Evolutionary conservation across 1,140 invertebrate genomes (phyloP), one percentile per base, ranked within the genome.

Genomic region (Magallana angulata): DNA sequence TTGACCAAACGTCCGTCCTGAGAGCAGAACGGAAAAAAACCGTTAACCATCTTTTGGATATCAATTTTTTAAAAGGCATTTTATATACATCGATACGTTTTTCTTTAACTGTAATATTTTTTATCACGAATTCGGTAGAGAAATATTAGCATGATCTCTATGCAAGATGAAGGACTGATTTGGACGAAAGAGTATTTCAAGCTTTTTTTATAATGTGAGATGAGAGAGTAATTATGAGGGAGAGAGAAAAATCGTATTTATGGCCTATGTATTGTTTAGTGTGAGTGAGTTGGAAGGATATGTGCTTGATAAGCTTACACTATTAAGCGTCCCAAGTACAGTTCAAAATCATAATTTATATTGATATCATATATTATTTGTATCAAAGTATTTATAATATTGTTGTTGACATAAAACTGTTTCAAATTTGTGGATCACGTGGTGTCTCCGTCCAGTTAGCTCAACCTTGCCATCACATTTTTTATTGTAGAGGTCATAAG

Each of bases 381-480:
- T 85, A 85, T 82, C 80, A 24, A 58, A 68, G 60, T 85, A 82
- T 88, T 85, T 80, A 85, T 85, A 76, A 76, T 76, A 60, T 85
- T 82, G 18, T 88, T 85, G 59, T 88, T 87, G 57, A 56, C 48
- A 84, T 84, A 60, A 58, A 24, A 60, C 14, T 82, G 58, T 60
- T 86, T 36, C 58, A 48, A 30, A 76, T 76, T 12, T 76, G 24
- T 12, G 68, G 36, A 76, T 76, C 68, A 76, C 83, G 85, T 89
- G 82, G 81, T 81, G 86, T 56, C 88, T 87, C 86, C 84, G 86
- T 87, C 85, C 83, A 89, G 85, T 84, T 85, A 87, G 88, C 88
- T 89, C 88, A 89, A 85, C 85, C 88, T 89, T 89, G 88, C 88
- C 88, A 60, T 59, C 57, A 82, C 84, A 88, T 85, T 62, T 48